phyloP scores from a whole-genome alignment of 2,797 vertebrate genomes.

The Tenualosa thibaudeaui region DNA sequence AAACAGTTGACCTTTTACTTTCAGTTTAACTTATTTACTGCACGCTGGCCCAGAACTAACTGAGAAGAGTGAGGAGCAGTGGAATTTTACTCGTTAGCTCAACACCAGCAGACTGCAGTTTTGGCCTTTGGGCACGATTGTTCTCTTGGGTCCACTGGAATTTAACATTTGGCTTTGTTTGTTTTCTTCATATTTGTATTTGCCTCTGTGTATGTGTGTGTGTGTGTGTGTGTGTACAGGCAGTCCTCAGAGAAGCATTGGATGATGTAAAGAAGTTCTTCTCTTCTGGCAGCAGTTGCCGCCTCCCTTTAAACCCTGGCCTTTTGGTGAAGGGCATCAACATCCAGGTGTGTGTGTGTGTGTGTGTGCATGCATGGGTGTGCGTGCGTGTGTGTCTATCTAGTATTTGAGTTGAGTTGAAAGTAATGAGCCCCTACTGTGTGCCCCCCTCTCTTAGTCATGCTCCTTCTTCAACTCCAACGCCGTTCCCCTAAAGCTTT shows the following conservation, averaged over 20 bases:
- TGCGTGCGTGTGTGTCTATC: background rate
- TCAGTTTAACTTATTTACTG: background rate
- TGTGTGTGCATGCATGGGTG: background rate
- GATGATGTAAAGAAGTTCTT: slow-evolving; percentile 91
- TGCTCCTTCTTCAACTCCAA: slow-evolving; percentile 98
- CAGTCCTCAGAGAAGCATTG: slow-evolving; percentile 82
- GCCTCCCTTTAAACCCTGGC: slow-evolving; percentile 90
- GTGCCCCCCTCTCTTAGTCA: slow-evolving; percentile 68
- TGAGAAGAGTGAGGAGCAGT: too few species aligned
- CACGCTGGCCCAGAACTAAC: background rate
- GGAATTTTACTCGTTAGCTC: background rate
- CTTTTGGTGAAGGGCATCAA: slow-evolving; percentile 88
- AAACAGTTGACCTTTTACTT: background rate
- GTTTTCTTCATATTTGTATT: background rate
- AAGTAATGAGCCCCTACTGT: background rate
- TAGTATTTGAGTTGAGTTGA: background rate
- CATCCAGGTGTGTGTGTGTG: slow-evolving; percentile 75
- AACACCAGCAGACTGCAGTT: background rate
- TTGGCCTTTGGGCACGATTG: background rate
- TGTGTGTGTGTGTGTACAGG: slow-evolving; percentile 64
- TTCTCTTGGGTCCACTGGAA: background rate
- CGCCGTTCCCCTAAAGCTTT: slow-evolving; percentile 90
- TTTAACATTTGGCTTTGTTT: background rate
- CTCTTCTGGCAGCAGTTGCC: slow-evolving; percentile 80
- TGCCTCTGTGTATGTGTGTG: background rate